Evolutionary conservation across 64 coral and sea anemone species (phyloP).

Genomic region (Stylophora pistillata): DNA sequence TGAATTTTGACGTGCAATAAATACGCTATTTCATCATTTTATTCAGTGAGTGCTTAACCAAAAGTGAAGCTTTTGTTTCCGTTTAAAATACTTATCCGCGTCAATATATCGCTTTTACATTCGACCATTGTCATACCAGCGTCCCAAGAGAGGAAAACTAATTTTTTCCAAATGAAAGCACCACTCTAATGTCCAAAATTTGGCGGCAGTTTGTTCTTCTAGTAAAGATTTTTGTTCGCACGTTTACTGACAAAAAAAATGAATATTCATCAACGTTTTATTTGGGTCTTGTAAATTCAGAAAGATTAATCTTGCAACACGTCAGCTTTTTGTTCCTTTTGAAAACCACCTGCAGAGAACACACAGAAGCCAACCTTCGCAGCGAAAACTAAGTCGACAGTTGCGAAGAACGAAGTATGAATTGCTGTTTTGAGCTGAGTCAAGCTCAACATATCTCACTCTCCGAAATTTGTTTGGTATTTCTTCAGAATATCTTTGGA

Average conservation of each 20-base stretch:
- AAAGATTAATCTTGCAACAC: not conserved
- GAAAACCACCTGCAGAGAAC: not conserved
- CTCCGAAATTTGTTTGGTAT: not conserved
- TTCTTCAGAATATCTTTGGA: not conserved
- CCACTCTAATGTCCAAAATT: not conserved
- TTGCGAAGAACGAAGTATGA: not conserved
- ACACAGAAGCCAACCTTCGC: not conserved
- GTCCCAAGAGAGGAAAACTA: not conserved
- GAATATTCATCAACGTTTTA: conserved; percentile 16
- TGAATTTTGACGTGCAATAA: too few species aligned
- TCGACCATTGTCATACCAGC: not conserved
- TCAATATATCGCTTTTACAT: not conserved
- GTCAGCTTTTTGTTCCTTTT: not conserved
- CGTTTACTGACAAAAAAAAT: not conserved
- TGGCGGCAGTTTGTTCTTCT: not conserved
- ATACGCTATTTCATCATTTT: too few species aligned
- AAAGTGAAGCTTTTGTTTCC: not conserved
- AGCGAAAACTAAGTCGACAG: not conserved
- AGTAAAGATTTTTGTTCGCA: not conserved
- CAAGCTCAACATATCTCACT: not conserved
- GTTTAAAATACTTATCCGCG: not conserved
- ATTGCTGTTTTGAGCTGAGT: not conserved
- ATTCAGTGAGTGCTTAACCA: too few species aligned
- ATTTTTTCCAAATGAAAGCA: not conserved
- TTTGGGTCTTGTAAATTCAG: not conserved